Base-by-base conservation (phyloP, 64 coral and sea anemone species). In the Actinia equina region DNA sequence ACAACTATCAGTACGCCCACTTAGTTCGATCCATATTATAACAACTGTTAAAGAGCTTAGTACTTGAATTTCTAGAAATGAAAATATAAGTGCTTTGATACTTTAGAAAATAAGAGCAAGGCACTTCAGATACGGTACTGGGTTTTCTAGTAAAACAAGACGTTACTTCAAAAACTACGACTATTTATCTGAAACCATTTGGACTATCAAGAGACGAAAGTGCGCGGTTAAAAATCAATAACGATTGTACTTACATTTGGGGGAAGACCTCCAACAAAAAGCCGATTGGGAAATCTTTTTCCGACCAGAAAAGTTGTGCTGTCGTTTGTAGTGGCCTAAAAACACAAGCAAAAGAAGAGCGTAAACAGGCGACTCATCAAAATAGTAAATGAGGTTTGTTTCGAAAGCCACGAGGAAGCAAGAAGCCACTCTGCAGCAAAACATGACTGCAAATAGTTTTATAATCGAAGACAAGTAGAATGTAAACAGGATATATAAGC, bases 241-340 rank as follows among this genome's bases (percentile, higher is more conserved):
- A 6, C 6, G 11, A 30, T 10, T 23, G n/a, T 67, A 87, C 89
- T 91, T 91, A 92, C 90, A 22, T 81, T 54, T 0, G 80, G 17
- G 0, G 90, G 90, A 0, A 92, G 55, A 7, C 90, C 90, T 71
- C 90, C 90, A 4, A 92, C 90, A 56, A 92, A 92, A 15, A 92
- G 37, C 4, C 86, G 77, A 58, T 92, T 92, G 17, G n/a, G 45
- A 44, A 58, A 92, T 56, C 90, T 9, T 9, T 69, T 82, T 12
- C 90, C 90, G 4, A 87, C 79, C 0, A 92, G 49, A 56, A 80
- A 92, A 0, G 90, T 92, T 41, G 69, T 13, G 26, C 10, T 74
- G 14, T 74, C 69, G 2, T 85, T 51, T 18, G 12, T 30, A 17
- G 23, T 53, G 2, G 84, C 83, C 89, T 91, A n/a, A 52, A 78